These are phyloP conservation scores for Pegoplata infirma DNA, from an alignment of 2,888 invertebrate species.

Conservation along the genomic window DNA sequence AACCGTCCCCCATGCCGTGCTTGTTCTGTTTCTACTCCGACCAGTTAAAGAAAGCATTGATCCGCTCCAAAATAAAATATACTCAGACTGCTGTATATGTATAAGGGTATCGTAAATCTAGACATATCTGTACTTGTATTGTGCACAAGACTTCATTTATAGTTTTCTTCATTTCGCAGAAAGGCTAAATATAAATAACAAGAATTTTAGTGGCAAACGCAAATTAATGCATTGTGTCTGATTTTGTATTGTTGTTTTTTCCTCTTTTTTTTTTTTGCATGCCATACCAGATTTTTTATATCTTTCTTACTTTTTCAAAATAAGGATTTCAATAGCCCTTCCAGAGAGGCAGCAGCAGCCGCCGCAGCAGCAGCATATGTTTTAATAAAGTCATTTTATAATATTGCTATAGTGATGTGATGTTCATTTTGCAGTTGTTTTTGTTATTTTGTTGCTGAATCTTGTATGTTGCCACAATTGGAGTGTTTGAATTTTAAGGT, in stretches of 20 bases:
- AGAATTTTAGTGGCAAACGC: conserved; percentile 29
- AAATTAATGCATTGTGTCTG: conserved; percentile 42
- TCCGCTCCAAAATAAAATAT: too few relatives aligned
- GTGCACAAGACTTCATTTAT: background rate
- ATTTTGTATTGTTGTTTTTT: conserved; percentile 5
- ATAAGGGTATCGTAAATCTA: too few relatives aligned
- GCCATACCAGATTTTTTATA: conserved; percentile 15
- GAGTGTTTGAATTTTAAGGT: conserved; percentile 33
- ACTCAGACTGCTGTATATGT: too few relatives aligned
- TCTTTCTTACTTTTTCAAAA: conserved; percentile 14
- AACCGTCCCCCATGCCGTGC: too few relatives aligned
- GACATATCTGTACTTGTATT: too few relatives aligned
- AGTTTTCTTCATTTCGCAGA: conserved; percentile 21
- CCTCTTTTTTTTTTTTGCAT: too few relatives aligned
- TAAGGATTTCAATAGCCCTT: conserved; percentile 24
- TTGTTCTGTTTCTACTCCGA: too few relatives aligned
- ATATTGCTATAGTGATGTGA: conserved; percentile 3
- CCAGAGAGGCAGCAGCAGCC: too few relatives aligned
- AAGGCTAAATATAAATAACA: conserved; percentile 30
- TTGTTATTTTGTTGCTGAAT: conserved; percentile 28
- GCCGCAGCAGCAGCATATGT: conserved; percentile 21
- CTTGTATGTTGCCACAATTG: conserved; percentile 16
- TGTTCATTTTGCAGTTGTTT: conserved; percentile 5
- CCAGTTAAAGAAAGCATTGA: too few relatives aligned
- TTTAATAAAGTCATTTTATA: conserved; percentile 48